Percentiles rank a stretch among this genome's conserved stretches.
These are phyloP conservation scores for Harpalus rufipes DNA, from an alignment of 2,888 invertebrate genomes.

Conservation along the genomic window DNA sequence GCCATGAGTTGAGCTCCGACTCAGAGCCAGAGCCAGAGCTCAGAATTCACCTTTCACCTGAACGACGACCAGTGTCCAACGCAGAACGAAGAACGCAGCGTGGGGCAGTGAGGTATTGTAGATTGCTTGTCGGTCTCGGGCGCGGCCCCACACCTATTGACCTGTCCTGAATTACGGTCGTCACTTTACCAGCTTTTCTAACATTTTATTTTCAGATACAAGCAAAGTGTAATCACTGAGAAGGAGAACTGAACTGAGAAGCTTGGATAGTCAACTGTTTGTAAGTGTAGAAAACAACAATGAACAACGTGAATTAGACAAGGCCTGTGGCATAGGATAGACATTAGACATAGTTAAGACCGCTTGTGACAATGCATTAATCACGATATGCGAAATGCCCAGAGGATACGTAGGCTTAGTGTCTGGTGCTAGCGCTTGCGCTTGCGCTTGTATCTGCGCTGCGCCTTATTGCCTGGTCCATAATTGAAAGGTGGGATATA, in stretches of 20 bases:
- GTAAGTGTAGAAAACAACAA: background rate
- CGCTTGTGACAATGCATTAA: conserved; percentile 65
- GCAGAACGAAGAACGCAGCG: conserved; percentile 50
- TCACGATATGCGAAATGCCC: conserved; percentile 64
- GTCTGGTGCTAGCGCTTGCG: conserved; percentile 9
- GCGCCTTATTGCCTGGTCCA: conserved; percentile 47
- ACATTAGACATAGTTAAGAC: conserved; percentile 55
- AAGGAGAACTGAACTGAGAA: conserved; percentile 9
- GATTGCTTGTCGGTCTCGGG: conserved; percentile 23
- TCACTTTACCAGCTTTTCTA: conserved; percentile 21
- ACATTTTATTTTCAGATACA: background rate
- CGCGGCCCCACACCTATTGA: conserved; percentile 49
- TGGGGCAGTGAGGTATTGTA: conserved; percentile 24
- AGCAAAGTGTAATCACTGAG: background rate
- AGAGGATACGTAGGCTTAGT: conserved; percentile 56
- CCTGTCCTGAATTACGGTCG: conserved; percentile 51
- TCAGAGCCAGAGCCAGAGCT: background rate
- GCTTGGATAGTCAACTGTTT: conserved; percentile 12
- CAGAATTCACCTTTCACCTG: conserved; percentile 62
- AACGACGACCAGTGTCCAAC: conserved; percentile 41
- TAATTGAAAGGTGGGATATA: conserved; percentile 64
- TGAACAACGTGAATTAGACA: conserved; percentile 21
- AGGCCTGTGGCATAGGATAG: conserved; percentile 17
- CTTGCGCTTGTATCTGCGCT: background rate
- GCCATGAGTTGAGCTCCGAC: background rate